A percentile compares a stretch with the other conserved stretches of the same genome.
Evolutionary conservation across 1,140 invertebrate species (phyloP).

Genomic region (Bradynema listronoti): DNA sequence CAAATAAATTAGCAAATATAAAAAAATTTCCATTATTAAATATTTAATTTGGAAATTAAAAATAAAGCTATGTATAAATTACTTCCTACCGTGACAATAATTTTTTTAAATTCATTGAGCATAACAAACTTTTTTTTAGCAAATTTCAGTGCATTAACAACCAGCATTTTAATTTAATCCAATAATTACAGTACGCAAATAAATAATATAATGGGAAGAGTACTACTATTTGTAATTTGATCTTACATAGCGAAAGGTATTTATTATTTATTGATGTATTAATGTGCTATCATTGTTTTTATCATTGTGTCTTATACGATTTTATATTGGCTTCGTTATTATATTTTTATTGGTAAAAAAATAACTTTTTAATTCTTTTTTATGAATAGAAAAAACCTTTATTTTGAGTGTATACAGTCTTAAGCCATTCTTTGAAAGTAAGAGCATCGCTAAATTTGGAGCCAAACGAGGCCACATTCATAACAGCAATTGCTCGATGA

Average conservation of each 20-base stretch:
- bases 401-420: slow-evolving; percentile 38
- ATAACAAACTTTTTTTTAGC: neutral
- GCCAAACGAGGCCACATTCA: slow-evolving; percentile 14
- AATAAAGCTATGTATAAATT: too few relatives aligned
- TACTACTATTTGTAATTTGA: neutral
- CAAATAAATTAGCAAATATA: too few relatives aligned
- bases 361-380: neutral
- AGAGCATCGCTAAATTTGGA: slow-evolving; percentile 37
- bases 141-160: neutral
- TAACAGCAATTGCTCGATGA: slow-evolving; percentile 42
- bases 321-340: neutral
- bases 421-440: slow-evolving; percentile 47
- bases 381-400: slow-evolving; percentile 38
- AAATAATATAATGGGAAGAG: neutral
- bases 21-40: too few relatives aligned
- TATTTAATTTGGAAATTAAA: too few relatives aligned
- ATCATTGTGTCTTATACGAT: neutral
- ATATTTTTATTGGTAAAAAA: neutral
- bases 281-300: neutral
- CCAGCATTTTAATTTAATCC: neutral
- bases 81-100: too few relatives aligned
- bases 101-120: neutral
- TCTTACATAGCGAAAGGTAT: too few relatives aligned
- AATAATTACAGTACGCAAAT: neutral
- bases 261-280: neutral